These are phyloP conservation scores for Decapterus maruadsi DNA, from an alignment of 2,797 vertebrate species.

Conservation along the genomic window DNA sequence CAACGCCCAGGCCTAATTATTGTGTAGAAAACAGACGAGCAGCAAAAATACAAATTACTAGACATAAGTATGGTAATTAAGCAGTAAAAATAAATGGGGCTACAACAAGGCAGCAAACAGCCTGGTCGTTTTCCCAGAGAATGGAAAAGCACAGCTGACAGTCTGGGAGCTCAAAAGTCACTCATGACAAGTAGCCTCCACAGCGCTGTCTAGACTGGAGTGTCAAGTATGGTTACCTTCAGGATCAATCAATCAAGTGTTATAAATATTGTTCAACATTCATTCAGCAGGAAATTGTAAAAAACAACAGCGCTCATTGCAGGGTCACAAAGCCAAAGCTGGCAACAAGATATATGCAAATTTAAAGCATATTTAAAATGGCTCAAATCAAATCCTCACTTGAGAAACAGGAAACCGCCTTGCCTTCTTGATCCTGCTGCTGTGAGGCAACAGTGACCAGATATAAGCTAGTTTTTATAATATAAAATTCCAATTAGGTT, in stretches of 20 bases:
- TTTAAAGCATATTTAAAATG: neutral
- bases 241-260: neutral
- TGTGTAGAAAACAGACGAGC: slow-evolving; percentile 73
- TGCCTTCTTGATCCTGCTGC: neutral
- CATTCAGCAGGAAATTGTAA: neutral
- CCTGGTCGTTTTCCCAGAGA: slow-evolving; percentile 56
- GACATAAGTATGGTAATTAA: slow-evolving; percentile 80
- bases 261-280: neutral
- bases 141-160: slow-evolving; percentile 51
- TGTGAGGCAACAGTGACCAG: neutral
- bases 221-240: neutral
- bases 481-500: neutral
- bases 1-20: slow-evolving; percentile 79
- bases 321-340: neutral
- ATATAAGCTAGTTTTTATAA: neutral
- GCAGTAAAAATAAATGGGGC: slow-evolving; percentile 77
- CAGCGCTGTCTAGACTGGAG: neutral
- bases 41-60: slow-evolving; percentile 82
- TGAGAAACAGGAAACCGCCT: neutral
- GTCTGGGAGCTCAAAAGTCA: slow-evolving; percentile 15
- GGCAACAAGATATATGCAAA: no score
- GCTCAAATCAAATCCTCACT: no score
- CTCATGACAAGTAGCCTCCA: neutral
- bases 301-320: neutral
- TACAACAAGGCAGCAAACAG: slow-evolving; percentile 68